phyloP scores from a whole-genome alignment of 2,797 vertebrate species.

The Pelochelys cantorii region DNA sequence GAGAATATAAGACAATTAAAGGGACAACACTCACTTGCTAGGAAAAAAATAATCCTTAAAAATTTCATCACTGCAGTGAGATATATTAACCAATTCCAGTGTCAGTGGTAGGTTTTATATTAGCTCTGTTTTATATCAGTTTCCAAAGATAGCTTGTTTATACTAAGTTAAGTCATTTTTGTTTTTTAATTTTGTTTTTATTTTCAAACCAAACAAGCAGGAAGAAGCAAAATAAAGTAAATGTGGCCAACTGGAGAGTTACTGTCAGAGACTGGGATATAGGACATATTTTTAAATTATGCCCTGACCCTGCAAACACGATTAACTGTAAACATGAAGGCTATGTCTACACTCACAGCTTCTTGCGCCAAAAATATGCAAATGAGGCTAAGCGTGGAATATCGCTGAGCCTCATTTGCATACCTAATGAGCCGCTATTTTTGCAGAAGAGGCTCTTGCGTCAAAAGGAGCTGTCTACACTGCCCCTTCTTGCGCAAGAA shows the following conservation, averaged over 20 bases:
- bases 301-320: not conserved
- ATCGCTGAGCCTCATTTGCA: too few relatives aligned
- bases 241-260: not conserved
- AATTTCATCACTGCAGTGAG: not conserved
- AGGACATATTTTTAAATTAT: not conserved
- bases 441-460: too few relatives aligned
- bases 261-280: not conserved
- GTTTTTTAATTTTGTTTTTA: not conserved
- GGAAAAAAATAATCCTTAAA: not conserved
- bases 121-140: not conserved
- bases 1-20: not conserved
- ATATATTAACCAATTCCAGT: not conserved
- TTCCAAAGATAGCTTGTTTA: not conserved
- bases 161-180: not conserved
- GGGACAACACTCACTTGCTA: not conserved
- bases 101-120: slow-evolving; percentile 5
- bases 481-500: too few relatives aligned
- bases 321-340: too few relatives aligned
- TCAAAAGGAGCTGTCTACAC: too few relatives aligned
- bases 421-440: too few relatives aligned
- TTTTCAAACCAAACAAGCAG: not conserved
- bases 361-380: too few relatives aligned
- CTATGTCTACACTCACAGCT: too few relatives aligned
- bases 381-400: too few relatives aligned
- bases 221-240: slow-evolving; percentile 8